Percentiles rank a stretch among this genome's conserved stretches.
Evolutionary conservation across 1,140 invertebrate species (phyloP).

Genomic region (Linepithema humile): DNA sequence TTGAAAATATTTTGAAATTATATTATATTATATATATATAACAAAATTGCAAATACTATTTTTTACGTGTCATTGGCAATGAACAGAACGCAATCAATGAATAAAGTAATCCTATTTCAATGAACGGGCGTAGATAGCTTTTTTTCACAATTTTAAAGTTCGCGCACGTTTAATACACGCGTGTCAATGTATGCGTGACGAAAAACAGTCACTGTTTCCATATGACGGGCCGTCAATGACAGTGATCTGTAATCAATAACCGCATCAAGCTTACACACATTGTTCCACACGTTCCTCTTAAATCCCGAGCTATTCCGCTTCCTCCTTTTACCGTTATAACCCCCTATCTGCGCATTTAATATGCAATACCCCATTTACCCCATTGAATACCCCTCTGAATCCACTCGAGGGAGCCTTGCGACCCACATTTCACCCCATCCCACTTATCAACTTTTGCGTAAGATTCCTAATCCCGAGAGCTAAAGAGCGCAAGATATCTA

Average conservation of each 20-base stretch:
- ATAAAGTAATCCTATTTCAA: background rate
- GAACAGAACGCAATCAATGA: background rate
- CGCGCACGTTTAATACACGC: background rate
- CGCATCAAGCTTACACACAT: slow-evolving; percentile 79
- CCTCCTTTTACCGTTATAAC: slow-evolving; percentile 64
- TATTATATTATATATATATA: too few species aligned
- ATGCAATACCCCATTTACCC: slow-evolving; percentile 80
- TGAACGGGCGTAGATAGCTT: too few species aligned
- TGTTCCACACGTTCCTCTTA: slow-evolving; percentile 66
- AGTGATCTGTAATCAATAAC: slow-evolving; percentile 80
- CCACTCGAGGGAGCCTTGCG: slow-evolving; percentile 71
- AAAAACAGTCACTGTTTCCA: slow-evolving; percentile 72
- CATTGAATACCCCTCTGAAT: slow-evolving; percentile 76
- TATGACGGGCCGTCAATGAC: slow-evolving; percentile 80
- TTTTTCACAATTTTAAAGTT: background rate
- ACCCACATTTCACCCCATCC: slow-evolving; percentile 74
- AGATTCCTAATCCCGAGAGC: slow-evolving; percentile 67
- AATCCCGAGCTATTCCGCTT: slow-evolving; percentile 51
- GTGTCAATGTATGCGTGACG: slow-evolving; percentile 42
- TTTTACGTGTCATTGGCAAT: background rate
- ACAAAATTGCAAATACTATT: background rate
- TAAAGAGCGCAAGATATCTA: slow-evolving; percentile 11
- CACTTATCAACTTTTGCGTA: slow-evolving; percentile 54
- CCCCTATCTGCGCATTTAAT: slow-evolving; percentile 75
- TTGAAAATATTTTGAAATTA: too few species aligned